Evolutionary conservation across 2,888 invertebrate genomes (phyloP), one percentile per base, ranked within the genome.

Genomic region (Phorcus lineatus): DNA sequence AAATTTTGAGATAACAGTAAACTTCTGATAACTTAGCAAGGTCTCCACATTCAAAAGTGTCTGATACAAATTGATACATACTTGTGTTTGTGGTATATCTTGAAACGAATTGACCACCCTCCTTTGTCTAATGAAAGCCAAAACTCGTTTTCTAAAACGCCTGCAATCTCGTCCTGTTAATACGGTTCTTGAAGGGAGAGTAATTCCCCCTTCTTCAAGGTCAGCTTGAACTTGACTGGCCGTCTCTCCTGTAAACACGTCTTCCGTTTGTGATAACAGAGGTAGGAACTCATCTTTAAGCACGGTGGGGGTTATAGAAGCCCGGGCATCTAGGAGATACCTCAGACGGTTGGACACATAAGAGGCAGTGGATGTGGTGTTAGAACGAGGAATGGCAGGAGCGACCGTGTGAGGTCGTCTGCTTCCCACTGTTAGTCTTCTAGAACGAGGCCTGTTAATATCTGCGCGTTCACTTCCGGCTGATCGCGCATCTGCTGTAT

Each of bases 51-150:
- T 2, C 2, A 4, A 36, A 36, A 4, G 2, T 36, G 7, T 7
- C 36, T 36, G 36, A 47, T 47, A 47, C 47, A 47, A 11, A 11
- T 13, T 47, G 13, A 47, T 11, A 79, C 76, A 57, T 36, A 82
- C 77, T 57, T 77, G 79, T 77, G 79, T 7, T 31, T 31, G 9
- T 4, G 22, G 52, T 11, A 53, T 79, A 31, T 22, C 40, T 40
- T 40, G 22, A 47, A 74, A 52, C 19, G 74, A 47, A 1, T 16
- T 16, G 6, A 36, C 1, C 22, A 74, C 62, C 24, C 62, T 62
- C n/a, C 24, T 24, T 62, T 62, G 22, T 62, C 62, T 62, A 28
- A 62, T 22, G 28, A 28, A 62, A 28, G 24, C 28, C 28, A 62
- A 17, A 24, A 62, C 62, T 17, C 28, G 24, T n/a, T 62, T 62